Evolutionary conservation across 1,140 invertebrate genomes (phyloP), one percentile per base, ranked within the genome.

Genomic region (Drosophila varians): DNA sequence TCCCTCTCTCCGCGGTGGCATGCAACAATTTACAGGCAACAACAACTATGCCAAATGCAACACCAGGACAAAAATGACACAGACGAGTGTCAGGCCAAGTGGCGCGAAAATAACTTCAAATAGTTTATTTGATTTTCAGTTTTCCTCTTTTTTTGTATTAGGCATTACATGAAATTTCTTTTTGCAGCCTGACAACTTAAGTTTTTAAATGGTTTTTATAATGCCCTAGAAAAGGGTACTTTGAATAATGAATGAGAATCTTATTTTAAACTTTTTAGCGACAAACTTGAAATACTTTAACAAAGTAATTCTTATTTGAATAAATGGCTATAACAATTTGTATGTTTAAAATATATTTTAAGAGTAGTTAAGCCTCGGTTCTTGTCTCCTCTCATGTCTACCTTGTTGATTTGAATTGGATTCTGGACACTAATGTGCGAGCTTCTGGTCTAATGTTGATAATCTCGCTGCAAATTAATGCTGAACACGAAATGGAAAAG

Each of bases 31-130:
- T 73, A 52, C 70, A 80, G 28, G 31, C 47, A 42, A 58, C 54
- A 55, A 49, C 16, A 49, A 45, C 52, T 56, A 55, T 53, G 60
- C 48, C 38, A 52, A 52, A 40, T 42, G 40, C 31, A 52, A 57
- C 51, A 72, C 45, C 55, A 58, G 61, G 53, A 77, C 57, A 82
- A 83, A 74, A 83, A 83, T 83, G 80, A 84, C 79, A 84, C 76
- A 84, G 75, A 84, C 80, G 77, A 72, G 72, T 84, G 79, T 79
- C 79, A 84, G 79, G 72, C 77, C 77, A 79, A 84, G 75, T 65
- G 75, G 60, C 52, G 75, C 80, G 46, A 84, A 86, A 84, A 86
- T 86, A 84, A 86, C 80, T 86, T 84, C 76, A 84, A 84, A 84
- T 86, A 84, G 72, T 86, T 75, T 77, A 55, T 31, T 42, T 34